Conservation (phyloP, 2,113 vertebrate genomes). For the Grantiella picta region DNA sequence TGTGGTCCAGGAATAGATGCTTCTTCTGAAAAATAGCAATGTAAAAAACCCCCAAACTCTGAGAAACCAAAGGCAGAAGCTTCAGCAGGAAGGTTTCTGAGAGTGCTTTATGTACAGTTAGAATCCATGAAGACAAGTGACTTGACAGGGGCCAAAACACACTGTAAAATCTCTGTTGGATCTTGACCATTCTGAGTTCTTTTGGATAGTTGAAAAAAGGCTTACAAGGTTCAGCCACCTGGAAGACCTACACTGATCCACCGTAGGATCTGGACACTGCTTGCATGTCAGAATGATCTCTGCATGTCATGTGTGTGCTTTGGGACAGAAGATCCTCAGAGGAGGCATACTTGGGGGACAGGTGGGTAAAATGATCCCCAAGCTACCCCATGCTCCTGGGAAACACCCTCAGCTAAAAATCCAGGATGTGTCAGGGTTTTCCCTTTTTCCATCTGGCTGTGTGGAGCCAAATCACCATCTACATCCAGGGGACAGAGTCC, state of each 20-base stretch:
- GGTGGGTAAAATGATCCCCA: neutral
- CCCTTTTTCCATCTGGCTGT: neutral
- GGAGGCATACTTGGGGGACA: neutral
- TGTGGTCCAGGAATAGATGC: neutral
- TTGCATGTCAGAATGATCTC: neutral
- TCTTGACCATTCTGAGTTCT: neutral
- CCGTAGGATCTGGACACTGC: neutral
- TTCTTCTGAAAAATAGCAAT: neutral
- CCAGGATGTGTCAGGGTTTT: neutral
- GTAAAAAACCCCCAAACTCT: neutral
- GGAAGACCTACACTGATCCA: neutral
- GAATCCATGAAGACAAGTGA: neutral
- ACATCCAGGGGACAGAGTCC: neutral
- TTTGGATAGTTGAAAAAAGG: neutral
- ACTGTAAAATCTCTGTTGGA: neutral
- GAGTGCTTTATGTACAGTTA: neutral
- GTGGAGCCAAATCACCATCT: neutral
- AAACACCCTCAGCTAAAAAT: neutral
- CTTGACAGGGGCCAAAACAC: fast-evolving
- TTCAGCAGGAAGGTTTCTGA: neutral
- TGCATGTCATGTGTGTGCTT: fast-evolving
- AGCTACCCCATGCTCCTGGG: neutral
- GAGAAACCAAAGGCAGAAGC: neutral
- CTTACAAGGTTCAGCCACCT: fast-evolving
- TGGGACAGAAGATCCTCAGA: neutral